Evolutionary conservation across 30 jellyfish, hydroid and myxozoan genomes (phyloP).

Genomic region (Aurelia coerulea): DNA sequence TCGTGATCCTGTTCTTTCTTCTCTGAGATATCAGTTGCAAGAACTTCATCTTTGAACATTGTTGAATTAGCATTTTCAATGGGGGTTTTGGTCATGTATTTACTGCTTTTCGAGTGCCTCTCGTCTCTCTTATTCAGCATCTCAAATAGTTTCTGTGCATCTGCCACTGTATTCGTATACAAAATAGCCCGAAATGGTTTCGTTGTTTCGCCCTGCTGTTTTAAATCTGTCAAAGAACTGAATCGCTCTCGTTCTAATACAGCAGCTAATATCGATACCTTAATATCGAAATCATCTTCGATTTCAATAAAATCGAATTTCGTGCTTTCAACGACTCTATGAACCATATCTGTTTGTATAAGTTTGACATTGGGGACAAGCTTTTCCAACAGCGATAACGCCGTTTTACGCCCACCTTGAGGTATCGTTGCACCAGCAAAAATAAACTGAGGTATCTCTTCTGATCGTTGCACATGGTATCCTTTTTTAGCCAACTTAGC

Average conservation of each 20-base stretch:
- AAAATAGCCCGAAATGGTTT: constrained; percentile 46
- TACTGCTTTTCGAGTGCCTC: neutral
- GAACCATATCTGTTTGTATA: constrained; percentile 66
- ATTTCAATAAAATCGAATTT: constrained; percentile 48
- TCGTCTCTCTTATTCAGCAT: constrained; percentile 4
- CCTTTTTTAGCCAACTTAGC: neutral
- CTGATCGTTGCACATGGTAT: neutral
- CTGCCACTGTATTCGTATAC: constrained; percentile 57
- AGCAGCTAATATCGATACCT: constrained; percentile 19
- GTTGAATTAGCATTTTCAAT: too few species aligned
- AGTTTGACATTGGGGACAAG: constrained; percentile 71
- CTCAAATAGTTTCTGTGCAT: constrained; percentile 38
- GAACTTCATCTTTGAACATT: too few species aligned
- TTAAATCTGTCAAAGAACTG: neutral
- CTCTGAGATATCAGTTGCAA: too few species aligned
- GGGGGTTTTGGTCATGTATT: constrained; percentile 1
- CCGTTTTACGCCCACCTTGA: constrained; percentile 61
- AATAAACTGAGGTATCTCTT: constrained; percentile 70
- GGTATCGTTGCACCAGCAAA: constrained; percentile 97
- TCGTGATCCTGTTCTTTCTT: neutral
- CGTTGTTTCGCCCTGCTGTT: neutral
- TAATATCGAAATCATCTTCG: constrained; percentile 47
- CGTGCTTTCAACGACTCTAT: constrained; percentile 35
- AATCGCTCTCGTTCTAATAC: constrained; percentile 39
- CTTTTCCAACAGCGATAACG: constrained; percentile 54